Evolutionary conservation across 2,797 vertebrate species (phyloP).

Genomic region (Cossypha dichroa): DNA sequence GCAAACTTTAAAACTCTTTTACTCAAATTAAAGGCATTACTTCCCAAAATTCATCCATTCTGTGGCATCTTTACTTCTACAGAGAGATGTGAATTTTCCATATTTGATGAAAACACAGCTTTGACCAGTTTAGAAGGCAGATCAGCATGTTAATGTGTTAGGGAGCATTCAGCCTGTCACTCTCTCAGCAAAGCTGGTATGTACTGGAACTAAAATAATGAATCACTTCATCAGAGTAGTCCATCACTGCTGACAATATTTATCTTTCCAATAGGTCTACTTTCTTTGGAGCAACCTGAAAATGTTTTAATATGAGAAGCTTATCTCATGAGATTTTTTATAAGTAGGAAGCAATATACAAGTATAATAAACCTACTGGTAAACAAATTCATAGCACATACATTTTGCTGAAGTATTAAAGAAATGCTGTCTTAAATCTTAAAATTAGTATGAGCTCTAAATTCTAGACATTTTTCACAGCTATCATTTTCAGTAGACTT

Average conservation of each 20-base stretch:
- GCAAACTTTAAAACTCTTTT: background rate
- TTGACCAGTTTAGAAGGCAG: background rate
- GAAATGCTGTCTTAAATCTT: background rate
- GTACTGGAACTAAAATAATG: background rate
- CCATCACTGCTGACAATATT: background rate
- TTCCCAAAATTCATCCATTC: background rate
- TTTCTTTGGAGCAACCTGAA: background rate
- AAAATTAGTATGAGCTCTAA: background rate
- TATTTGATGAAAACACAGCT: background rate
- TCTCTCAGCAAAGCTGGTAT: background rate
- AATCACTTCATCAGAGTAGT: background rate
- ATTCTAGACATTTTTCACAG: background rate
- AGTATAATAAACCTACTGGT: background rate
- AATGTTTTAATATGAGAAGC: background rate
- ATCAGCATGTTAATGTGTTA: background rate
- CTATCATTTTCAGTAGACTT: background rate
- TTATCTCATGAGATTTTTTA: background rate
- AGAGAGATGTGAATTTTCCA: background rate
- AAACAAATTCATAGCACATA: background rate
- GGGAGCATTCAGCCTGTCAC: background rate
- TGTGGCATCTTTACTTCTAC: background rate
- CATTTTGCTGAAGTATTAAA: background rate
- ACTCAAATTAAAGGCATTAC: background rate
- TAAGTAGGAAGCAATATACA: background rate
- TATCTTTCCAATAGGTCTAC: background rate